A percentile compares a stretch with the other conserved stretches of the same genome.
Conservation (phyloP, 2,113 vertebrate species). For the Tiliqua scincoides region DNA sequence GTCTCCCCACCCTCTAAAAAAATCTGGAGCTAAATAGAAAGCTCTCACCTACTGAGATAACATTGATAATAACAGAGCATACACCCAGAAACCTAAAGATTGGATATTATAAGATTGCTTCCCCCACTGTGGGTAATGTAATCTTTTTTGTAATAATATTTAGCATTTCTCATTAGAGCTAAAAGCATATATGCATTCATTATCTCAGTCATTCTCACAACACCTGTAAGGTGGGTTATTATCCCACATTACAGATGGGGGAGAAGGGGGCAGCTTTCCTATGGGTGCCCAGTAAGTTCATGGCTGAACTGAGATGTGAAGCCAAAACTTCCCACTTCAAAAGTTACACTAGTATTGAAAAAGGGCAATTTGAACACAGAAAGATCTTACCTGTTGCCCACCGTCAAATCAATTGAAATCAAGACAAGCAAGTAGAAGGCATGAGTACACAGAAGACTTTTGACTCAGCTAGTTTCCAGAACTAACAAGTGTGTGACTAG, state of each 20-base stretch:
- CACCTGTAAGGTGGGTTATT: background rate
- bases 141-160: background rate
- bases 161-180: too few relatives aligned
- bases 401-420: background rate
- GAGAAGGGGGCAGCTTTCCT: background rate
- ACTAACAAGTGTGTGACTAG: background rate
- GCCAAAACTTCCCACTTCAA: background rate
- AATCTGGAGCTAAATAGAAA: background rate
- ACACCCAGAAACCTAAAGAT: background rate
- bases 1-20: too few relatives aligned
- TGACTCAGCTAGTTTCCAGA: background rate
- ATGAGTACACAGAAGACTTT: too few relatives aligned
- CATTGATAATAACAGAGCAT: too few relatives aligned
- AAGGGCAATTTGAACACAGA: background rate
- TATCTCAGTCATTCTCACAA: background rate
- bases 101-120: background rate
- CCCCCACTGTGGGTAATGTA: background rate
- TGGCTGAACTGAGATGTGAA: background rate
- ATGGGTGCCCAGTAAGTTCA: background rate
- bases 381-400: background rate
- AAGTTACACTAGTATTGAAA: background rate
- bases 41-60: background rate
- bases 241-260: background rate
- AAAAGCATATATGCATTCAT: background rate
- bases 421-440: background rate